These are phyloP conservation scores for Gorsachius goisagi DNA, from an alignment of 2,113 vertebrate genomes.

Conservation along the genomic window DNA sequence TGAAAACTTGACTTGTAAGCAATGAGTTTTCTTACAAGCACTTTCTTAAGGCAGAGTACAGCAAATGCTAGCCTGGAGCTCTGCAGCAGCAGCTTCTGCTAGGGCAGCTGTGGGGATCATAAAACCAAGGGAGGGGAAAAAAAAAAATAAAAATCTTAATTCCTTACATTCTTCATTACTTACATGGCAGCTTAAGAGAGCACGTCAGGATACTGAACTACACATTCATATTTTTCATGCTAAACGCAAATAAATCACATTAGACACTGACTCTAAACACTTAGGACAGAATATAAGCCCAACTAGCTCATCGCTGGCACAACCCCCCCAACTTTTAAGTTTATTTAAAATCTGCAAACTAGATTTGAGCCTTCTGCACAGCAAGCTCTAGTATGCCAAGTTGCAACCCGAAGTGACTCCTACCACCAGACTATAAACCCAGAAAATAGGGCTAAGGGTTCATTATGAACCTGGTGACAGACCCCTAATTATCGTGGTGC, in stretches of 20 bases:
- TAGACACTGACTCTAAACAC: neutral
- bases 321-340: neutral
- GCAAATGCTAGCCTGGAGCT: neutral
- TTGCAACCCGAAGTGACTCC: constrained; percentile 29
- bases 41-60: neutral
- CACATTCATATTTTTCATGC: neutral
- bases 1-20: neutral
- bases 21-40: neutral
- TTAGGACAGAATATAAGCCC: neutral
- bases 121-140: neutral
- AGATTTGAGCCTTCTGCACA: constrained; percentile 26
- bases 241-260: constrained; percentile 20
- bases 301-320: neutral
- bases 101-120: neutral
- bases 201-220: neutral
- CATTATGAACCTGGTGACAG: constrained; percentile 56
- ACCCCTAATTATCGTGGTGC: constrained; percentile 65
- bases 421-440: constrained; percentile 35
- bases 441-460: constrained; percentile 52
- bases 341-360: constrained; percentile 6
- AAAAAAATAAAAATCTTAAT: neutral
- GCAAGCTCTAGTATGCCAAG: neutral
- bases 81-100: neutral
- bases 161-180: constrained; percentile 1
- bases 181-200: neutral